Conservation (phyloP, 2,797 vertebrate species). For the Phrynocephalus guinanensis region DNA sequence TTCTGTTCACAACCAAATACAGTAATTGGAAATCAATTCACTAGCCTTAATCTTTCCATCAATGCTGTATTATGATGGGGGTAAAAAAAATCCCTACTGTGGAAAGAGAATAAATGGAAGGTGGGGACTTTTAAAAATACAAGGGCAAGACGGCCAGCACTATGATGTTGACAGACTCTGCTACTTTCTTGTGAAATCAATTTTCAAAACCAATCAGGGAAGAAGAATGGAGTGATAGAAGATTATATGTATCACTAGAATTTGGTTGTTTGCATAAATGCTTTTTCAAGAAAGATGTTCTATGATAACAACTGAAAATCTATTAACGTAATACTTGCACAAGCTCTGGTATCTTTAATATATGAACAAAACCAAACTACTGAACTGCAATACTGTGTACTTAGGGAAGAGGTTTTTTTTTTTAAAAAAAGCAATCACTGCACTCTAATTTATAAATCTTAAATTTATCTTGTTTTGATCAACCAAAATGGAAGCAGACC, state of each 20-base stretch:
- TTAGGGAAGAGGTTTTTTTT: neutral
- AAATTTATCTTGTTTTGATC: conserved; percentile 22
- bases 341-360: conserved; percentile 48
- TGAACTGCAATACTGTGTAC: conserved; percentile 36
- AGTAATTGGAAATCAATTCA: conserved; percentile 35
- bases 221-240: conserved; percentile 29
- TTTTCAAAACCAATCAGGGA: conserved; percentile 31
- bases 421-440: conserved; percentile 24
- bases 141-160: neutral
- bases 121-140: conserved; percentile 15
- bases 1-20: conserved; percentile 7
- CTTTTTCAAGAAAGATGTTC: conserved; percentile 38
- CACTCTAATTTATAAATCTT: conserved; percentile 33
- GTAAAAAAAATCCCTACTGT: conserved; percentile 31
- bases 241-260: conserved; percentile 41
- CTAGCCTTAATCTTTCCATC: conserved; percentile 19
- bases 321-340: conserved; percentile 50
- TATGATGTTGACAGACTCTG: neutral
- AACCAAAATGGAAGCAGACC: neutral
- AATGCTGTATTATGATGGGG: conserved; percentile 24
- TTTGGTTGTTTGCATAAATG: conserved; percentile 37
- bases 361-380: conserved; percentile 36
- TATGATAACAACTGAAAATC: conserved; percentile 44
- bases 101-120: conserved; percentile 34
- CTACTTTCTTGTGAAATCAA: conserved; percentile 45